Conservation (phyloP, 2,113 vertebrate species). For the Oxygymnocypris stewartii region DNA sequence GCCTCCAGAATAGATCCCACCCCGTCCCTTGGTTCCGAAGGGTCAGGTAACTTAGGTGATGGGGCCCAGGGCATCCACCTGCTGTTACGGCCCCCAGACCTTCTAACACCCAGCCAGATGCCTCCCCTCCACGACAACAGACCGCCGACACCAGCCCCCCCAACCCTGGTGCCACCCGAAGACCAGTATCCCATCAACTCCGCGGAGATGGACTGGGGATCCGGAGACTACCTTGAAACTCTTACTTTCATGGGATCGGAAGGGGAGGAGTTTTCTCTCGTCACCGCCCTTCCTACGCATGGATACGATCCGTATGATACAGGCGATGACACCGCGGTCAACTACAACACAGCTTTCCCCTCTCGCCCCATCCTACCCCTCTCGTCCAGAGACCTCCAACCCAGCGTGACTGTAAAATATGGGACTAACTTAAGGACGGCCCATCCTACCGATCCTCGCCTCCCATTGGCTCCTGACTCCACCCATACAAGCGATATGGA, state of each 20-base stretch:
- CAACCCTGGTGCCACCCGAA: slow-evolving; percentile 66
- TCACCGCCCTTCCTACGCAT: slow-evolving; percentile 70
- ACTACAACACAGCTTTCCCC: slow-evolving; percentile 69
- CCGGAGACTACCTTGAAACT: slow-evolving; percentile 84
- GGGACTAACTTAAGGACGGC: slow-evolving; percentile 67
- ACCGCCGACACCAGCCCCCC: slow-evolving; percentile 74
- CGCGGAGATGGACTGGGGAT: slow-evolving; percentile 79
- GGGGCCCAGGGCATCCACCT: slow-evolving; percentile 79
- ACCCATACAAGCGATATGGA: slow-evolving; percentile 64
- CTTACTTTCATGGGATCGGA: slow-evolving; percentile 74
- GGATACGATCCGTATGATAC: slow-evolving; percentile 70
- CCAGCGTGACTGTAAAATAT: slow-evolving; percentile 62
- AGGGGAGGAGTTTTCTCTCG: slow-evolving; percentile 68
- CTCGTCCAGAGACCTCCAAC: slow-evolving; percentile 56
- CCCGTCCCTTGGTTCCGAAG: slow-evolving; percentile 44
- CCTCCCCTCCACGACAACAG: slow-evolving; percentile 67
- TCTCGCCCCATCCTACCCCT: slow-evolving; percentile 64
- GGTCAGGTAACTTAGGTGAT: slow-evolving; percentile 61
- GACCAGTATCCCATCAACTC: slow-evolving; percentile 63
- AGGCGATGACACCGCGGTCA: slow-evolving; percentile 54
- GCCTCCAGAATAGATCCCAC: slow-evolving; percentile 53
- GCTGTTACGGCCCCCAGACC: slow-evolving; percentile 73
- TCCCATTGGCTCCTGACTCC: slow-evolving; percentile 54
- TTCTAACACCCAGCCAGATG: slow-evolving; percentile 72
- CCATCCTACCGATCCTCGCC: slow-evolving; percentile 42